Base-by-base conservation (phyloP, 92 coral and sea anemone species). In the Siderastrea siderea region DNA sequence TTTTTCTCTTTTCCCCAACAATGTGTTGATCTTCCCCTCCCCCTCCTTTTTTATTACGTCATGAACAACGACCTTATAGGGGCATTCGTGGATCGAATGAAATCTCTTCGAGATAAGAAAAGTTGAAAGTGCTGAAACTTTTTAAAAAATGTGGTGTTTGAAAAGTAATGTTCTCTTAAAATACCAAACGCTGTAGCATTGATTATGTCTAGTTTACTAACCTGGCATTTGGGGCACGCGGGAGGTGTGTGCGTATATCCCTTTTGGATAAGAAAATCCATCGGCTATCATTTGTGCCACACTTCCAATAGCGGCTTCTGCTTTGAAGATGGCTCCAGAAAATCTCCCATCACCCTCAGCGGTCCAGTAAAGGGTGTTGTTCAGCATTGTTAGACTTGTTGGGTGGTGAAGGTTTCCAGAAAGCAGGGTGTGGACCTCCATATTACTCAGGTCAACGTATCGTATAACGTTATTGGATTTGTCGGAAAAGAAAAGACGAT, bases 351-450 rank as follows among this genome's bases (percentile, higher is more conserved):
- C 63, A 12, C 69, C 86, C 55, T 3, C 2, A 55, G 66, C 72
- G 1, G 87, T 74, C 87, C 87, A 84, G 67, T 84, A 84, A 10
- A 84, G 17, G 19, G 73, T 74, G 73, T 19, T 63, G 46, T 73
- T 72, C 12, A 84, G 5, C 43, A 73, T 17, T 11, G 64, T 7
- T 9, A 84, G 72, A 19, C 81, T 53, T 45, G 77, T n/a, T 68
- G 86, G 86, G 1, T n/a, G 11, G 6, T 81, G 85, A 81, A 81
- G 86, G 19, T 52, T 68, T 47, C 77, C 86, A 38, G 77, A 69
- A 46, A 81, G 53, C 11, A 81, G 54, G 5, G 77, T 55, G 53
- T 45, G 77, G 14, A 81, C n/a, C 77, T 53, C 57, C 53, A 6
- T 3, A 45, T 11, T 69, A 15, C 1, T 4, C 54, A 81, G 54